phyloP scores from a whole-genome alignment of 1,140 invertebrate genomes.

The Heterodera carotae region DNA sequence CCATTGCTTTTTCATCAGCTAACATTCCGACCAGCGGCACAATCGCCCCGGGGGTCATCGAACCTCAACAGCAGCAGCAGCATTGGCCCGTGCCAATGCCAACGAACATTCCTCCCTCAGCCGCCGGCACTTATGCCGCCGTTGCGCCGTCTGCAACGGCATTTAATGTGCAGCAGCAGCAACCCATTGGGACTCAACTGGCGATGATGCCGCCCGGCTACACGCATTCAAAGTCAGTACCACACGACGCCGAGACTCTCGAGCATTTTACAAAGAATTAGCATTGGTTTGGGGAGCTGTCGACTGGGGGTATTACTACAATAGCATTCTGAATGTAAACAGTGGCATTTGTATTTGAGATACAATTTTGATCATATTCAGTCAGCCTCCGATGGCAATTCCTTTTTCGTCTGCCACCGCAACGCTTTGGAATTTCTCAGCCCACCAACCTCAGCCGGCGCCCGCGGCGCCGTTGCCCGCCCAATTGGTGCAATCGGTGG shows the following conservation, averaged over 20 bases:
- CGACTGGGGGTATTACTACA: too few relatives aligned
- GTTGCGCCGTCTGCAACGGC: too few relatives aligned
- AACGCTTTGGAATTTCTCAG: neutral
- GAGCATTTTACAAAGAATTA: too few relatives aligned
- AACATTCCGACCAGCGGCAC: neutral
- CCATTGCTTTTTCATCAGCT: neutral
- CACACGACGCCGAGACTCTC: too few relatives aligned
- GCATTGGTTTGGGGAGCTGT: too few relatives aligned
- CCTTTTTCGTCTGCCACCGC: constrained; percentile 1
- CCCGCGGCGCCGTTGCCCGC: neutral
- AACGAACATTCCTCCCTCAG: neutral
- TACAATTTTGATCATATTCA: neutral
- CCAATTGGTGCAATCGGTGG: constrained; percentile 6
- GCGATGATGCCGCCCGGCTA: neutral
- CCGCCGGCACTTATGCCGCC: neutral
- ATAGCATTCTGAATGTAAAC: too few relatives aligned
- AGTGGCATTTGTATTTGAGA: too few relatives aligned
- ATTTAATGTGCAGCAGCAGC: neutral
- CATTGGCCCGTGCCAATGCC: too few relatives aligned
- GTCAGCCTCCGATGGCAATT: neutral
- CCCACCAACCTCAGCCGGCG: neutral
- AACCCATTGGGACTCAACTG: neutral
- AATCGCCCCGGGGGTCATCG: too few relatives aligned
- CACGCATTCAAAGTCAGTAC: too few relatives aligned
- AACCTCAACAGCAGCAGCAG: neutral